These are phyloP conservation scores for Ammodramus savannarum DNA, from an alignment of 2,113 vertebrate genomes.

Conservation along the genomic window DNA sequence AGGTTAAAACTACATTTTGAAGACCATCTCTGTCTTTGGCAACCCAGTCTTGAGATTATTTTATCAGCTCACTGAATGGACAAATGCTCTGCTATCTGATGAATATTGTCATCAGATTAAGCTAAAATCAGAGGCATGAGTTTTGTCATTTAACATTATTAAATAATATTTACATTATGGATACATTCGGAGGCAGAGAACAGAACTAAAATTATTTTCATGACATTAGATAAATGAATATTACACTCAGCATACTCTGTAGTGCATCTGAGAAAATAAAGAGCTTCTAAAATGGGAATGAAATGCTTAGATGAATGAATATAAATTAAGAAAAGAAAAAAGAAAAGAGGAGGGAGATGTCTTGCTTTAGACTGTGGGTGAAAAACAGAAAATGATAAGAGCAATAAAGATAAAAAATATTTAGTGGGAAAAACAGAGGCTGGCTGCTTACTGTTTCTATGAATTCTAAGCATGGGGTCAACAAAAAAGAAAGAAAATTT, in stretches of 20 bases:
- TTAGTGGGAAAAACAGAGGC: background rate
- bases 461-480: background rate
- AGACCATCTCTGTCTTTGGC: conserved; percentile 53
- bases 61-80: conserved; percentile 43
- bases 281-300: background rate
- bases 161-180: background rate
- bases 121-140: conserved; percentile 43
- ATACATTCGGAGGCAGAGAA: background rate
- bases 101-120: conserved; percentile 29
- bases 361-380: background rate
- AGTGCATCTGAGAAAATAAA: background rate
- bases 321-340: background rate
- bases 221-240: background rate
- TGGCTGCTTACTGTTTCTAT: background rate
- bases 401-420: background rate
- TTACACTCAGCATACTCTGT: background rate
- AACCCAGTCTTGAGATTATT: conserved; percentile 24
- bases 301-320: background rate
- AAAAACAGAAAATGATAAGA: background rate
- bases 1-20: conserved; percentile 69
- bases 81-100: conserved; percentile 41
- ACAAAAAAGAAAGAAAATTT: background rate
- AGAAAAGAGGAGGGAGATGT: background rate
- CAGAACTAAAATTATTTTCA: background rate
- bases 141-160: conserved; percentile 50